Percentiles rank a stretch among this genome's conserved stretches.
phyloP scores from a whole-genome alignment of 2,113 vertebrate species.

The Bubo scandiacus region DNA sequence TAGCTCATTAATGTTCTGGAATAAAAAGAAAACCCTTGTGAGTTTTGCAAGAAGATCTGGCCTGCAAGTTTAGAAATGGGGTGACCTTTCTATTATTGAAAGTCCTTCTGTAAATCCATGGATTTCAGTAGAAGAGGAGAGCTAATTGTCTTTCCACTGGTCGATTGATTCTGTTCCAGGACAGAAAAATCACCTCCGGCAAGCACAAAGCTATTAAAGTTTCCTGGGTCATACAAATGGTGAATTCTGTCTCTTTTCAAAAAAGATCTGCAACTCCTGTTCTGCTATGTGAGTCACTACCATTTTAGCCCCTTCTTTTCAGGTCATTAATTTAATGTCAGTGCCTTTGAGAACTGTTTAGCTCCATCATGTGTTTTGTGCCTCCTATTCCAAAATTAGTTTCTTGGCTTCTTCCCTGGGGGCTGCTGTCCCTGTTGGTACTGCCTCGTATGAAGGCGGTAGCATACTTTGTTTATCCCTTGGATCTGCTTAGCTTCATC shows the following conservation, averaged over 20 bases:
- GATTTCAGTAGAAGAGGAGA: not conserved
- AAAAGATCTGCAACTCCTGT: not conserved
- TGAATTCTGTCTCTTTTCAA: not conserved
- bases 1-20: conserved; percentile 18
- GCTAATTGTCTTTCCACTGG: conserved; percentile 18
- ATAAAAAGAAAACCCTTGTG: conserved; percentile 9
- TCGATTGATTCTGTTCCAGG: conserved; percentile 4
- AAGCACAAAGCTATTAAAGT: conserved; percentile 13
- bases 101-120: not conserved
- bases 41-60: not conserved
- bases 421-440: not conserved
- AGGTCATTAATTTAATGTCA: conserved; percentile 25
- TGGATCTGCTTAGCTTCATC: not conserved
- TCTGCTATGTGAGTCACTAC: not conserved
- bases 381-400: not conserved
- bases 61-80: not conserved
- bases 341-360: not conserved
- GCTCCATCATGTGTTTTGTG: not conserved
- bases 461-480: not conserved
- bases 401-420: not conserved
- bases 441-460: not conserved
- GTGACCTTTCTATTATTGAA: conserved; percentile 22
- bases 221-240: not conserved
- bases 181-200: conserved; percentile 34
- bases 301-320: conserved; percentile 19